Conservation (phyloP, 30 jellyfish, hydroid and myxozoan genomes). For the Aurelia aurita region DNA sequence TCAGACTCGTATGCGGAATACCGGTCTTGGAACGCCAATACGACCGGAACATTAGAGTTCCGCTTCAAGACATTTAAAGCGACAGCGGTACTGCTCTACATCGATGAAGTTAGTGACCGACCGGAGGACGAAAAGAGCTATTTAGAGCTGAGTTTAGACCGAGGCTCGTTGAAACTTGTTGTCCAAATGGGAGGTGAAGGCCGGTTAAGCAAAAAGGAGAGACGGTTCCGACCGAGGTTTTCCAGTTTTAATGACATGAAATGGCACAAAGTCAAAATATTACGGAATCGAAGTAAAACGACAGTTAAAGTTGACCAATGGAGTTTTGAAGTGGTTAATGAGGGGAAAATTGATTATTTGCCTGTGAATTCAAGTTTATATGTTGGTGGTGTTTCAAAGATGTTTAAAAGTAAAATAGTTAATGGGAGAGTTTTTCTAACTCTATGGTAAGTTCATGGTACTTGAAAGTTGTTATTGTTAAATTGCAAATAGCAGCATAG, state of each 20-base stretch:
- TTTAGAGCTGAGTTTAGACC: constrained; percentile 49
- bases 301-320: constrained; percentile 61
- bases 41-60: constrained; percentile 67
- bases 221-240: constrained; percentile 49
- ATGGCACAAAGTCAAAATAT: constrained; percentile 82
- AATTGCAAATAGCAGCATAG: no score
- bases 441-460: constrained; percentile 59
- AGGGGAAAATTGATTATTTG: constrained; percentile 33
- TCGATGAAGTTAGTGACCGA: constrained; percentile 42
- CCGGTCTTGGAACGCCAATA: constrained; percentile 78
- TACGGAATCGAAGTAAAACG: constrained; percentile 41
- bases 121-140: constrained; percentile 46
- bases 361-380: constrained; percentile 79
- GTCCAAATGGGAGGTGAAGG: constrained; percentile 74
- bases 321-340: constrained; percentile 7
- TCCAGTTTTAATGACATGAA: constrained; percentile 63
- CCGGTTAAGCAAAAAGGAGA: constrained; percentile 25
- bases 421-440: constrained; percentile 10
- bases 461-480: no score
- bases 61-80: constrained; percentile 81
- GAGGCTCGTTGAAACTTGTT: constrained; percentile 69
- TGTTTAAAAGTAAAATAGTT: constrained; percentile 11
- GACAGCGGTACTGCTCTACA: constrained; percentile 66
- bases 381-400: constrained; percentile 83
- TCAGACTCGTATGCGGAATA: constrained; percentile 72